Evolutionary conservation across 2,113 vertebrate species (phyloP), one percentile per base, ranked within the genome.

Genomic region (Heloderma charlesbogerti): DNA sequence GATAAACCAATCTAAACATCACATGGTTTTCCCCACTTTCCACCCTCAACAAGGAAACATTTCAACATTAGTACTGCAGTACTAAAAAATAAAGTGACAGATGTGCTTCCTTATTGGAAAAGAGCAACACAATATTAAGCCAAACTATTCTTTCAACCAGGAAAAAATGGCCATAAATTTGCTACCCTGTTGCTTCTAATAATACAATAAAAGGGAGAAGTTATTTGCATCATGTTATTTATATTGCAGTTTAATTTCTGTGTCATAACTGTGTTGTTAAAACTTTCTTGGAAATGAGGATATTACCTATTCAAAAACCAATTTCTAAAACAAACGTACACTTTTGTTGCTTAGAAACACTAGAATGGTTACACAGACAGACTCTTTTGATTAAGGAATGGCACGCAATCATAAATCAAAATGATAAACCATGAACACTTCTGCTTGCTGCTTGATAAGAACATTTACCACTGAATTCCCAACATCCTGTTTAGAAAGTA

Each of bases 371-470:
- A 57, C 34, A 88, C 0, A 0, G 18, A 86, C 54, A 87, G 88
- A 85, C 67, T 63, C 63, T 81, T 84, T 2, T 93, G 69, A 74
- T 82, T 91, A 67, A 92, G 34, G 66, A 75, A 67, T 25, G 48
- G 2, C 45, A 66, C 57, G 16, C 27, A 40, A 40, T 8, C n/a
- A 63, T 51, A 31, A 60, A 37, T 37, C 86, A 79, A 51, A 87
- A 43, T n/a, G 88, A 87, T 84, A 71, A 90, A 74, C 22, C 82
- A 82, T 13, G 51, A 78, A 54, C 0, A 2, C 84, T 31, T 88
- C 88, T 91, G 57, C 51, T 75, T n/a, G 88, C 51, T 91, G 87
- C 34, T 71, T 87, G 57, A 82, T 80, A 84, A 92, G 29, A 34
- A 54, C 66, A 20, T 60, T 89, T 92, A 88, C 84, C n/a, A 69